Evolutionary conservation across 2,113 vertebrate species (phyloP).

Genomic region (Paratilapia polleni): DNA sequence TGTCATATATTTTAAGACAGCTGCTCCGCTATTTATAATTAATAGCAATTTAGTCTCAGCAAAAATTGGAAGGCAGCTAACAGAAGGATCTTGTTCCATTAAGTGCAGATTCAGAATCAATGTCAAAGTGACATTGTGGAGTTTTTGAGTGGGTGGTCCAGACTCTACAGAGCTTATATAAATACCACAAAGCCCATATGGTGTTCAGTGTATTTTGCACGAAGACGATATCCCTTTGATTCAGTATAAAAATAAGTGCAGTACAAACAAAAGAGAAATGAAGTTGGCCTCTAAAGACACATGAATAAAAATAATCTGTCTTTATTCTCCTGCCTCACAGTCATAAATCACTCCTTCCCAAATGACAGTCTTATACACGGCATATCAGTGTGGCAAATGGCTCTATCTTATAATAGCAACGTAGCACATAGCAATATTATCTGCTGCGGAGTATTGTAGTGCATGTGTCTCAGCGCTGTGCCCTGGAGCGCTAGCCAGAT

Average conservation of each 20-base stretch:
- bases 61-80: slow-evolving; percentile 66
- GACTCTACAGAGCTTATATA: slow-evolving; percentile 57
- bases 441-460: slow-evolving; percentile 71
- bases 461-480: slow-evolving; percentile 72
- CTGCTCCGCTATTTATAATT: slow-evolving; percentile 79
- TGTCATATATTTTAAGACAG: slow-evolving; percentile 81
- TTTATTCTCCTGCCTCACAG: slow-evolving; percentile 70
- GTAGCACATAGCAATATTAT: slow-evolving; percentile 78
- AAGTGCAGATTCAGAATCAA: slow-evolving; percentile 69
- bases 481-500: slow-evolving; percentile 78
- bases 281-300: slow-evolving; percentile 75
- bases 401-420: slow-evolving; percentile 78
- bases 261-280: slow-evolving; percentile 65
- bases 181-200: slow-evolving; percentile 62
- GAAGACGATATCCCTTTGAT: slow-evolving; percentile 60
- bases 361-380: slow-evolving; percentile 65
- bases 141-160: slow-evolving; percentile 67
- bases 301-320: slow-evolving; percentile 75
- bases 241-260: slow-evolving; percentile 60
- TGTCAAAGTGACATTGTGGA: slow-evolving; percentile 69
- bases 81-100: slow-evolving; percentile 71
- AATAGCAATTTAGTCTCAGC: slow-evolving; percentile 76
- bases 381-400: slow-evolving; percentile 70
- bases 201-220: slow-evolving; percentile 38
- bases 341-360: slow-evolving; percentile 77